A percentile compares a stretch with the other conserved stretches of the same genome.
phyloP scores from a whole-genome alignment of 2,888 invertebrate species.

The Agonopterix arenella region DNA sequence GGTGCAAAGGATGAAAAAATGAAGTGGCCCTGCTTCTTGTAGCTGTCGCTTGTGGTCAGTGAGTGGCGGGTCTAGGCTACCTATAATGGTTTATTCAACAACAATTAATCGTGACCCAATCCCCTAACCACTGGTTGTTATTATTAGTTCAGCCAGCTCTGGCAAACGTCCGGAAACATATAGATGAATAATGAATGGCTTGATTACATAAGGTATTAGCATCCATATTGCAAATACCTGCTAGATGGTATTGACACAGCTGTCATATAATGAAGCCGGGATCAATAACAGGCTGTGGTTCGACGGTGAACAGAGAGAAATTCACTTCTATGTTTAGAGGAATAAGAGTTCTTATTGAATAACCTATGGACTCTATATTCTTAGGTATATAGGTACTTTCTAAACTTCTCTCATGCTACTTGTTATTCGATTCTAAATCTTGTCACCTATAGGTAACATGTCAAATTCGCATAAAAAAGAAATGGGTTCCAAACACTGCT shows the following conservation, averaged over 20 bases:
- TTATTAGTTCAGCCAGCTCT: background rate
- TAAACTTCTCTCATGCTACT: background rate
- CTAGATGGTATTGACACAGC: constrained; percentile 6
- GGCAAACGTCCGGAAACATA: background rate
- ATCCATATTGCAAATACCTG: constrained; percentile 6
- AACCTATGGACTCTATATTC: no score
- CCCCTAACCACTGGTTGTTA: no score
- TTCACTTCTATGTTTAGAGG: no score
- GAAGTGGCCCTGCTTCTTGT: no score
- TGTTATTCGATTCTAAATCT: background rate
- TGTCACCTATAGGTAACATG: background rate
- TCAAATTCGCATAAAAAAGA: no score
- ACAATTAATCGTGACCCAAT: no score
- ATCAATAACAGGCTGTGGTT: background rate
- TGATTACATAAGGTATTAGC: constrained; percentile 3
- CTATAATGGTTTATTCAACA: no score
- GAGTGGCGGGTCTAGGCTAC: no score
- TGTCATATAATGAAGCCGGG: constrained; percentile 3
- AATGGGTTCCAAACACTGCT: no score
- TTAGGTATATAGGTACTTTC: background rate
- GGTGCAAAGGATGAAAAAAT: no score
- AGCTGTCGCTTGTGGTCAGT: no score
- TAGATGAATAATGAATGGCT: constrained; percentile 1
- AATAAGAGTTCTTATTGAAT: no score
- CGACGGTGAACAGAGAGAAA: background rate